Conservation (phyloP, 2,113 vertebrate species). For the Syrmaticus mikado region DNA sequence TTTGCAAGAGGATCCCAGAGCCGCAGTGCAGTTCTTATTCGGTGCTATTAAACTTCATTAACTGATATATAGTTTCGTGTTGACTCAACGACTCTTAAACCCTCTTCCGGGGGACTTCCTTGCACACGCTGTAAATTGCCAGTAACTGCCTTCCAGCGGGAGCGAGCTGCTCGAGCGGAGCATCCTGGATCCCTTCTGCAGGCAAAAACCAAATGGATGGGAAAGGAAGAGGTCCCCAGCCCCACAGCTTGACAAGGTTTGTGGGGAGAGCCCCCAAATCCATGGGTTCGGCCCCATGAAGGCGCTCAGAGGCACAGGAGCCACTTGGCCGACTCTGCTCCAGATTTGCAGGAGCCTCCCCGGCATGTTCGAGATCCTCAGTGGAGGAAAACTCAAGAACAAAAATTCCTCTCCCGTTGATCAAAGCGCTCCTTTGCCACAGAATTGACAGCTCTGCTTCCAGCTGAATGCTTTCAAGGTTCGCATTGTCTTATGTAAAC, state of each 20-base stretch:
- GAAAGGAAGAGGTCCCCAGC: neutral
- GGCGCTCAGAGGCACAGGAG: neutral
- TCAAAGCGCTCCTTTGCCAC: slow-evolving; percentile 22
- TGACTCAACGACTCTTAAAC: slow-evolving; percentile 68
- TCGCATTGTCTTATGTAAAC: slow-evolving; percentile 20
- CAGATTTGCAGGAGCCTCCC: neutral
- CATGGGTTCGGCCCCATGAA: neutral
- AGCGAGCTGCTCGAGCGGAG: neutral
- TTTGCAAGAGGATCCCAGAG: slow-evolving; percentile 66
- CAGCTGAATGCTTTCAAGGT: slow-evolving; percentile 57
- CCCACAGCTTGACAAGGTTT: neutral
- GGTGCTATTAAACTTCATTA: slow-evolving; percentile 72
- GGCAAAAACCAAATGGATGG: neutral
- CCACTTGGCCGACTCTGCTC: neutral
- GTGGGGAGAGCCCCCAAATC: neutral
- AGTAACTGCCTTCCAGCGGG: slow-evolving; percentile 30
- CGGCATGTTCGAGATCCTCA: slow-evolving; percentile 1
- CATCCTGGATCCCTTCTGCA: neutral
- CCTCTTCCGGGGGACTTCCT: slow-evolving; percentile 42
- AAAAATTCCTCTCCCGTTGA: neutral
- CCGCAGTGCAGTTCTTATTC: slow-evolving; percentile 65
- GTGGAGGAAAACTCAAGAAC: neutral
- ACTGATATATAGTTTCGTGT: slow-evolving; percentile 63
- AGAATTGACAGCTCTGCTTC: slow-evolving; percentile 59
- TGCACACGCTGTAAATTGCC: slow-evolving; percentile 24